phyloP scores from a whole-genome alignment of 2,797 vertebrate genomes.

The Neopelma chrysocephalum region DNA sequence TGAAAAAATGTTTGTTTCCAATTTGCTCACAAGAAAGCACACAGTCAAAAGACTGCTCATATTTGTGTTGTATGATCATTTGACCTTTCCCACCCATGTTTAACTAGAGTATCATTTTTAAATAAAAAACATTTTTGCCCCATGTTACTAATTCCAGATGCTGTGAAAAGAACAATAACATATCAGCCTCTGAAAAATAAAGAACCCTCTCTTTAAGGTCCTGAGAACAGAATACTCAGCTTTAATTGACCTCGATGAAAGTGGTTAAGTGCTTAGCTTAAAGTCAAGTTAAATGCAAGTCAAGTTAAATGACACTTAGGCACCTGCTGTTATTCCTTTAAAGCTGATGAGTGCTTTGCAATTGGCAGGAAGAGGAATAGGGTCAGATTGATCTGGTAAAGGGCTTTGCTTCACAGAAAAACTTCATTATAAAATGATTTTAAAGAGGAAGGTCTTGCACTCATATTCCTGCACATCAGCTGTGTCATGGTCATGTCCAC shows the following conservation, averaged over 20 bases:
- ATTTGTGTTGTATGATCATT: conserved; percentile 19
- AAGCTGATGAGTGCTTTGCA: not conserved
- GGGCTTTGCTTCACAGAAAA: not conserved
- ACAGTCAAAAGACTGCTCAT: not conserved
- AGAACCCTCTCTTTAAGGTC: not conserved
- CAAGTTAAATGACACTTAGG: not conserved
- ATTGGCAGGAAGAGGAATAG: not conserved
- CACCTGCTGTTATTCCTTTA: not conserved
- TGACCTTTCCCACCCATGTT: not conserved
- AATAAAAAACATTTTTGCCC: not conserved
- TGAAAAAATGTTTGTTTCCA: conserved; percentile 5
- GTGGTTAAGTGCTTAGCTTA: not conserved
- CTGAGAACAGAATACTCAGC: not conserved
- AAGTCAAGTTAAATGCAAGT: not conserved
- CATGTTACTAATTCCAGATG: not conserved
- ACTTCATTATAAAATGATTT: not conserved
- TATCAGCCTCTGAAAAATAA: not conserved
- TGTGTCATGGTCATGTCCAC: not conserved
- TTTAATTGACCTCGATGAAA: not conserved
- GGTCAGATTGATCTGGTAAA: not conserved
- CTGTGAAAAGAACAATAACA: not conserved
- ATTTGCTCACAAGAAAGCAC: not conserved
- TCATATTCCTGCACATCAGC: not conserved
- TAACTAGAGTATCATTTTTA: not conserved
- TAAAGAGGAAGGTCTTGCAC: not conserved